Conservation (phyloP, 2,113 vertebrate genomes). For the Ondatra zibethicus region DNA sequence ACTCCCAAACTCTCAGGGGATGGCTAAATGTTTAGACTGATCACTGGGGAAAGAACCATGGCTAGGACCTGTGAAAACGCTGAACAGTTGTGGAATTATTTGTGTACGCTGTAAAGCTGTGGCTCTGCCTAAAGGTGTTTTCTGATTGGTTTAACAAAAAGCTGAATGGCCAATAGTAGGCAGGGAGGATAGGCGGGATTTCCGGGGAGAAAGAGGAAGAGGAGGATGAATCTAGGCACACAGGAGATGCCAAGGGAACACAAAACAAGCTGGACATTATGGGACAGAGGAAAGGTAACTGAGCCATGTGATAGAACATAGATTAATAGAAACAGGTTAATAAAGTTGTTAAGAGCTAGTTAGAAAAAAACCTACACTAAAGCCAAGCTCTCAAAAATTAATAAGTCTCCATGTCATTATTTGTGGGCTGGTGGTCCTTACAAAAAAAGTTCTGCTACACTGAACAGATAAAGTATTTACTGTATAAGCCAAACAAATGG, state of each 20-base stretch:
- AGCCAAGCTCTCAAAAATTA: background rate
- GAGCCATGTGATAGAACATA: background rate
- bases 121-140: background rate
- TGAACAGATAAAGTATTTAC: background rate
- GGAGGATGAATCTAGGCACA: background rate
- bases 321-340: background rate
- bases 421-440: background rate
- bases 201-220: background rate
- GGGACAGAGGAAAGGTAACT: background rate
- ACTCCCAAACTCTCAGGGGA: background rate
- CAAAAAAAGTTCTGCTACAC: background rate
- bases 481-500: background rate
- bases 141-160: background rate
- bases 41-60: background rate
- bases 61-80: background rate
- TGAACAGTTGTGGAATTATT: background rate
- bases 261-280: background rate
- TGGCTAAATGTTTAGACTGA: background rate
- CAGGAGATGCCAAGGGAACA: background rate
- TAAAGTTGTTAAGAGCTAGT: background rate
- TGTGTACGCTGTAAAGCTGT: background rate
- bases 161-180: background rate
- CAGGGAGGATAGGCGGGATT: background rate
- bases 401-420: background rate
- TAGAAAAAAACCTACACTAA: background rate